Evolutionary conservation across 2,888 invertebrate species (phyloP), one percentile per base, ranked within the genome.

Genomic region (Hipparchia semele): DNA sequence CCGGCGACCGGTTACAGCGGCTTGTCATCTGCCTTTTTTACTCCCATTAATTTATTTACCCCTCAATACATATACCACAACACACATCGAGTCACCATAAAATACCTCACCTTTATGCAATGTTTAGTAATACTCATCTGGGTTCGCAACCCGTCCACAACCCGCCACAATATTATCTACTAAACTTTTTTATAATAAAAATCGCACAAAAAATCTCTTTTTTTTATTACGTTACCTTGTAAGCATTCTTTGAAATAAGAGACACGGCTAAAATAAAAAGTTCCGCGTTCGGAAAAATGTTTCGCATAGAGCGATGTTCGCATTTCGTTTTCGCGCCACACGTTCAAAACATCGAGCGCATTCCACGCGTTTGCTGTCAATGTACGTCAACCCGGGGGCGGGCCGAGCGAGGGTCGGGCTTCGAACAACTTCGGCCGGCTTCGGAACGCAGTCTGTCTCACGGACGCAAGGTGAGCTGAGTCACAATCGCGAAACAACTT

Each of bases 41-140:
- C 89, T 87, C 84, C 79, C 80, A 87, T 86, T 87, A 86, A 87
- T 87, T 84, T 87, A 87, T 87, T 83, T 86, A 86, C 82, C 82
- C 80, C 84, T 86, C 86, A 87, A 86, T 86, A 65, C 65, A 65
- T 65, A 84, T 82, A 83, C 83, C 86, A 86, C 88, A 86, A 86
- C 71, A 84, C 81, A 58, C 51, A 80, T 81, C 84, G 81, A 85
- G 82, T 81, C 86, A 84, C 81, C 80, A 78, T 80, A 81, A 80
- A 71, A 77, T 73, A 77, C 80, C 77, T 74, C 59, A 61, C 68
- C 71, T 23, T 70, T 72, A 66, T 65, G 23, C 13, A 49, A 59
- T 58, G 71, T 72, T 68, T 61, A 61, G 51, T 66, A 39, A 64
- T 71, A 74, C 69, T 72, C 71, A 73, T 73, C 49, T 73, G 3